Evolutionary conservation across 92 coral and sea anemone species (phyloP), one percentile per base, ranked within the genome.

Genomic region (Porites rus): DNA sequence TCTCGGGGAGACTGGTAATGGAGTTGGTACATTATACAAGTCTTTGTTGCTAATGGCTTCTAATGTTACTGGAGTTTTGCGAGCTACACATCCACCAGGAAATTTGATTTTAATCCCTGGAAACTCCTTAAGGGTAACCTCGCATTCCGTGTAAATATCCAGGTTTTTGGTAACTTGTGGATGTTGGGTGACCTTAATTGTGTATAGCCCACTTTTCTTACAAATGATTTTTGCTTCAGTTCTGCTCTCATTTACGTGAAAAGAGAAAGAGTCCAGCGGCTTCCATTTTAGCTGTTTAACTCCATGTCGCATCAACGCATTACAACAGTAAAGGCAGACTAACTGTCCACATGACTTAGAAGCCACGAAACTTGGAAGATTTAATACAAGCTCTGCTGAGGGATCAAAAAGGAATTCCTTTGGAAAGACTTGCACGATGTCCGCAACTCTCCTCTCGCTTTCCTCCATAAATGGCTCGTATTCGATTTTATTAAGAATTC

Each of bases 401-500:
- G 96, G 92, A 31, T 77, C 51, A 75, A 95, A 94, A 20, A 78
- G 80, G 52, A 85, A 86, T 58, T 92, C 96, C 70, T 90, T 90
- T 58, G 98, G 98, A 61, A 87, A 95, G 3, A 95, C 52, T 72
- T 95, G 98, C 50, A 95, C 81, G 83, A 93, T 86, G 78, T 95
- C 94, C 18, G 86, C 88, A n/a, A 95, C 90, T 75, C 98, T 86
- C 31, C 84, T 89, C 25, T 95, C 98, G 71, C 88, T 90, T 46
- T 92, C 98, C 28, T 90, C 98, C 74, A 95, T 62, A 81, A 83
- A 90, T 16, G 98, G 98, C 69, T 95, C 98, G 75, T 81, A 86
- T 54, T 77, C 87, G 19, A 88, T 62, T 51, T 90, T 92, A 86
- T 95, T 95, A 43, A 80, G 79, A 46, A 91, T 79, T 50, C 96